These are phyloP conservation scores for Acrossocheilus fasciatus DNA, from an alignment of 2,797 vertebrate genomes.

Conservation along the genomic window DNA sequence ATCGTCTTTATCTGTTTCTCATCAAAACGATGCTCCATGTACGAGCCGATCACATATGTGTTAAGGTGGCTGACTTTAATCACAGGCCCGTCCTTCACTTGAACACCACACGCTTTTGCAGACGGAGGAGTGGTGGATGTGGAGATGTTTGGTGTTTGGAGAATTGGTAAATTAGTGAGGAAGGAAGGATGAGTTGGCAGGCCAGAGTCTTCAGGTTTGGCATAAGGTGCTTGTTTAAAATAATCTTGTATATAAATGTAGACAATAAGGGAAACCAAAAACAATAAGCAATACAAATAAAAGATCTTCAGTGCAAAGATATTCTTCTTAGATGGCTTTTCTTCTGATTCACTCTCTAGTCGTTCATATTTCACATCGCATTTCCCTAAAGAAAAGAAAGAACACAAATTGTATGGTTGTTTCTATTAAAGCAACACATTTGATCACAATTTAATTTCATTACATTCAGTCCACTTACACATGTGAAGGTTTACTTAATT, in stretches of 20 bases:
- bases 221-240: background rate
- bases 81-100: conserved; percentile 19
- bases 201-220: background rate
- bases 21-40: conserved; percentile 26
- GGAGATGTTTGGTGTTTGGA: background rate
- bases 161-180: background rate
- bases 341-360: background rate
- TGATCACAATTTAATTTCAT: background rate
- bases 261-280: background rate
- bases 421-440: background rate
- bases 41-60: conserved; percentile 49
- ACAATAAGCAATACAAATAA: background rate
- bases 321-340: background rate
- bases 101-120: conserved; percentile 7
- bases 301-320: background rate
- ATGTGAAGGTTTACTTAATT: background rate
- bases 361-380: background rate
- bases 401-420: background rate
- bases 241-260: background rate
- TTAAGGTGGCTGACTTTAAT: conserved; percentile 33
- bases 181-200: background rate
- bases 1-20: conserved; percentile 53
- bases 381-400: conserved; percentile 12
- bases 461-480: no score
- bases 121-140: no score